phyloP scores from a whole-genome alignment of 2,113 vertebrate genomes.

The Sceloporus tristichus region DNA sequence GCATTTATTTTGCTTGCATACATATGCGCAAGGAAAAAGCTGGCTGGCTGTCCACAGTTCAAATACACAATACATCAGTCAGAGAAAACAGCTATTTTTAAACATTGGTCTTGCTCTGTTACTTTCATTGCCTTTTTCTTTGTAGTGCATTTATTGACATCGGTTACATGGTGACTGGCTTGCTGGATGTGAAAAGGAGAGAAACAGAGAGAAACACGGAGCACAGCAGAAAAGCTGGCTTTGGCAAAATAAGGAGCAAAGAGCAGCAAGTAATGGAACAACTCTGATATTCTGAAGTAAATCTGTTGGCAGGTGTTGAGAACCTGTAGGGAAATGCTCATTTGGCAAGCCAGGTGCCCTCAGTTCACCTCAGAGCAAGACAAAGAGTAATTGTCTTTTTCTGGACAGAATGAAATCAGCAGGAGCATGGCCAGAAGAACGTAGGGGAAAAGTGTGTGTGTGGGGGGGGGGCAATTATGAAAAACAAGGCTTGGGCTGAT shows the following conservation, averaged over 20 bases:
- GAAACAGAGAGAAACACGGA: not conserved
- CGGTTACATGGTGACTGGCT: not conserved
- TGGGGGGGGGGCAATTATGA: not conserved
- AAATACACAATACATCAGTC: not conserved
- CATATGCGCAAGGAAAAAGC: not conserved
- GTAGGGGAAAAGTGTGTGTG: not conserved
- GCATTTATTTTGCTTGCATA: not conserved
- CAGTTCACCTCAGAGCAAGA: not conserved
- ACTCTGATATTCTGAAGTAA: not conserved
- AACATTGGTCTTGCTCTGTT: not conserved
- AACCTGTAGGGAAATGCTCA: slow-evolving; percentile 21
- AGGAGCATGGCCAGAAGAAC: not conserved
- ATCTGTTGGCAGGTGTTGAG: not conserved
- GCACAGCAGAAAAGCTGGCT: slow-evolving; percentile 5
- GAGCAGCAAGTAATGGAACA: not conserved
- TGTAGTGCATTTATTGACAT: not conserved
- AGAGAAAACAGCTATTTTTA: not conserved
- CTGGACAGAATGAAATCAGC: not conserved
- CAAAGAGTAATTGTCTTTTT: not conserved
- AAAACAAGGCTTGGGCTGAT: not conserved
- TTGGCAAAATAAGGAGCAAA: slow-evolving; percentile 22
- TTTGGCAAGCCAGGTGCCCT: not conserved
- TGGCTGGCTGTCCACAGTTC: not conserved
- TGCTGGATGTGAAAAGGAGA: not conserved
- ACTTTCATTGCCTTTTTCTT: slow-evolving; percentile 4